Evolutionary conservation across 2,797 vertebrate species (phyloP).

Genomic region (Lepilemur ruficaudatus): DNA sequence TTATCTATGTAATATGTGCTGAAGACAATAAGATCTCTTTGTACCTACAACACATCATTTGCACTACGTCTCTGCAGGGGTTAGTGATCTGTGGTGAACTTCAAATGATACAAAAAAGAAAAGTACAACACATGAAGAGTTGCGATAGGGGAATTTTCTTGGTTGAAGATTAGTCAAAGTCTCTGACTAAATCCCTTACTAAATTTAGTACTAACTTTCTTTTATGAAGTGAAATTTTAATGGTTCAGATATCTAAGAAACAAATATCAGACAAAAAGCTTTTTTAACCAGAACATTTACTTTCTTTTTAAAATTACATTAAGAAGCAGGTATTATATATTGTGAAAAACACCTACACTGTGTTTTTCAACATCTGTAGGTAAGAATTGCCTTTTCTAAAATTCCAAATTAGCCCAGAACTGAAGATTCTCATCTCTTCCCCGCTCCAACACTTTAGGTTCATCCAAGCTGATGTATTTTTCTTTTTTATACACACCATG

Average conservation of each 20-base stretch:
- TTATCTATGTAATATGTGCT: neutral
- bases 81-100: neutral
- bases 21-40: neutral
- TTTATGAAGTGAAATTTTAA: neutral
- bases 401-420: neutral
- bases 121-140: neutral
- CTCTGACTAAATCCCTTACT: neutral
- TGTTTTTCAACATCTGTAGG: neutral
- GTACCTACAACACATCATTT: neutral
- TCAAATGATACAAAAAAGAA: neutral
- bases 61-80: neutral
- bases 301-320: neutral
- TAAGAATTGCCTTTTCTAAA: neutral
- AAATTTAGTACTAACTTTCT: neutral
- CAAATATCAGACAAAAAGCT: neutral
- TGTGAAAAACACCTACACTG: neutral
- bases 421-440: neutral
- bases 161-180: neutral
- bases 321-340: neutral
- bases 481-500: neutral
- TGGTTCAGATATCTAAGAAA: neutral
- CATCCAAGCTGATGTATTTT: neutral
- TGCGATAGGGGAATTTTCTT: neutral
- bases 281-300: neutral
- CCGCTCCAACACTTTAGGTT: neutral